Evolutionary conservation across 2,888 invertebrate species (phyloP), one percentile per base, ranked within the genome.

Genomic region (Polydrusus cervinus): DNA sequence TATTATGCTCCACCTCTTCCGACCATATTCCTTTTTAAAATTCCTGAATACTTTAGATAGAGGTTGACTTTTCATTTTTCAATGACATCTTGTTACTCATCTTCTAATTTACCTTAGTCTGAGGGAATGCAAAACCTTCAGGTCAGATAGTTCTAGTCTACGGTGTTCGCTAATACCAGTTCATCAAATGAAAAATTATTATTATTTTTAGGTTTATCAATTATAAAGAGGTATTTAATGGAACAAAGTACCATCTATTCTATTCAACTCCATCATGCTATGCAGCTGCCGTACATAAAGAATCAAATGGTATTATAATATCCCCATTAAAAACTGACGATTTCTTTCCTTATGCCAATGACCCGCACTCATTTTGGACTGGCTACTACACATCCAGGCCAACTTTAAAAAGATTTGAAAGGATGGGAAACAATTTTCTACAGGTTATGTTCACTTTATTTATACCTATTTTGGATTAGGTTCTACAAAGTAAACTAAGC

Each of bases 341-440:
- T 83, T 97, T 97, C 89, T 95, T 97, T 85, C 97, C 97, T 0
- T 97, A 95, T 87, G 95, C 96, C 3, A 93, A 93, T 70, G 93
- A 94, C 83, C 89, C 91, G 0, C 93, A 96, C 81, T 90, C 94
- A 0, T 98, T 93, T 84, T 99, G 98, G 98, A 96, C 97, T 0
- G 98, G 98, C 0, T 96, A 95, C 83, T 96, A 91, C 82, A 93
- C 94, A 0, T 96, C 96, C 0, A 89, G 96, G 10, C 95, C 96
- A 0, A 93, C 94, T 0, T 88, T 94, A 0, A 96, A 96, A 83
- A 91, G 90, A 78, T 93, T 91, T 79, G 94, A 95, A 83, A 89
- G 95, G 40, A 87, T 90, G 78, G 93, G 92, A 0, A 95, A 95
- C 80, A 92, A 91, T 79, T 91, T 93, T 72, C 83, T 95, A 16